A percentile compares a stretch with the other conserved stretches of the same genome.
phyloP scores from a whole-genome alignment of 2,888 invertebrate species.

The Eutolmus rufibarbis region DNA sequence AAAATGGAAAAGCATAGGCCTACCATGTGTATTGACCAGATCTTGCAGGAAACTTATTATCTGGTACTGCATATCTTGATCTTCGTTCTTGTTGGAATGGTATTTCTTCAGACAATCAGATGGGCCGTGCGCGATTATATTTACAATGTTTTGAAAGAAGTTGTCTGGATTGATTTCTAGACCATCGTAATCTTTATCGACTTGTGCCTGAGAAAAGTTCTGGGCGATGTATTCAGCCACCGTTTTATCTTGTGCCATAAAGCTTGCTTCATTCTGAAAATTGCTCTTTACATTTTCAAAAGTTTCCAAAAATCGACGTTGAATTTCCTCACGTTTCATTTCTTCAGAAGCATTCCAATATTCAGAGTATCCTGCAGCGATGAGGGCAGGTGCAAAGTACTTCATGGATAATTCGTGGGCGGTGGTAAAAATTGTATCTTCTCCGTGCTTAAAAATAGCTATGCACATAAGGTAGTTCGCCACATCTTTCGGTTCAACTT shows the following conservation, averaged over 20 bases:
- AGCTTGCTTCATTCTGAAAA: neutral
- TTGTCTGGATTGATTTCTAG: neutral
- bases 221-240: neutral
- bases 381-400: neutral
- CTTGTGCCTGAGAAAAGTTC: neutral
- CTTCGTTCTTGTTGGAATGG: neutral
- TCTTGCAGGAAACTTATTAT: constrained; percentile 19
- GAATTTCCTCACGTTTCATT: neutral
- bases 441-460: neutral
- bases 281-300: neutral
- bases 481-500: neutral
- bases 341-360: neutral
- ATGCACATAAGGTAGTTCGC: neutral
- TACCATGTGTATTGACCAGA: neutral
- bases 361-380: neutral
- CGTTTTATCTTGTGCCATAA: neutral
- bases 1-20: neutral
- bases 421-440: neutral
- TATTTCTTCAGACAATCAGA: neutral
- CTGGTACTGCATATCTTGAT: neutral
- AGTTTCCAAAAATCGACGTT: neutral
- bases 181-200: neutral
- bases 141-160: neutral
- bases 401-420: neutral
- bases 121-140: neutral